Base-by-base conservation (phyloP, 2,888 invertebrate species). In the Platynereis dumerilii region DNA sequence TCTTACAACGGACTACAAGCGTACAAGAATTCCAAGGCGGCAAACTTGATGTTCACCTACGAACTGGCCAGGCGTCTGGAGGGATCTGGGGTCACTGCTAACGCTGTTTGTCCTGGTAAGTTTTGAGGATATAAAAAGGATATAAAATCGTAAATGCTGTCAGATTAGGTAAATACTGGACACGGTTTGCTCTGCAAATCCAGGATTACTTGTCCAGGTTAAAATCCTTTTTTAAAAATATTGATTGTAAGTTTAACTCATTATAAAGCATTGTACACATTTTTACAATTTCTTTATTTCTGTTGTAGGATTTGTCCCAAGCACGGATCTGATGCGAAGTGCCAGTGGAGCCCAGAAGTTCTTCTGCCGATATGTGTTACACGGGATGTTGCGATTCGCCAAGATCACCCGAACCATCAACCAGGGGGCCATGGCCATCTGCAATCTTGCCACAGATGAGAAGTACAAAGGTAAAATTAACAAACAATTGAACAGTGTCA, bases 21-120 rank as follows among this genome's bases (percentile, higher is more conserved):
- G 2, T 80, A 80, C 72, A 80, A 78, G 68, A 78, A 80, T 69
- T 78, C 78, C 44, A 80, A 80, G 60, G 61, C 71, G 10, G 76
- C 76, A 28, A 76, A 75, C 60, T 57, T 80, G 17, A 69, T 79
- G 72, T 75, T 76, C 60, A 69, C 76, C 10, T 75, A 76, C 60
- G 75, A 78, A 57, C 64, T 80, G 56, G 72, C 76, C 22, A 67
- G 71, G 54, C 65, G 70, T 27, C 69, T 80, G 34, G 75, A 78
- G 39, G 78, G 73, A 1, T 69, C 75, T 1, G 73, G 72, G 1
- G 77, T 80, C n/a, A 70, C 72, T 5, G 72, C 70, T 57, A 77
- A 78, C 67, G 71, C 72, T 57, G 60, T 79, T 27, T 76, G 76
- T 63, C 79, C 79, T 65, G 79, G 78, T 79, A 60, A 59, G 65